These are phyloP conservation scores for Polyergus mexicanus DNA, from an alignment of 1,140 invertebrate species.

Conservation along the genomic window DNA sequence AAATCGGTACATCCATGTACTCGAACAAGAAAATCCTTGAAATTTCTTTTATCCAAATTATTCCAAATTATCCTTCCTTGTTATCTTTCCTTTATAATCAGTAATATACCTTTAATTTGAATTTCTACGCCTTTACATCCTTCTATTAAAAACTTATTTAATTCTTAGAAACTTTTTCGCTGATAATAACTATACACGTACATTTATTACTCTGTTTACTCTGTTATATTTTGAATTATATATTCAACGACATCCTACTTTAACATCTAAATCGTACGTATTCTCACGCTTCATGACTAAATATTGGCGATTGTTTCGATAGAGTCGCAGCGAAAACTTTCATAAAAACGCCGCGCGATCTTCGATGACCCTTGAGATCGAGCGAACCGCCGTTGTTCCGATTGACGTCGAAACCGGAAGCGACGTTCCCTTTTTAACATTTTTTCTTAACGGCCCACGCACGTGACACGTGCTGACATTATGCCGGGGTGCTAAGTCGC, in stretches of 20 bases:
- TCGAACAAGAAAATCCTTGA: neutral
- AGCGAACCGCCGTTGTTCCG: conserved; percentile 61
- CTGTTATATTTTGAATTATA: neutral
- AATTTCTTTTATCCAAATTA: neutral
- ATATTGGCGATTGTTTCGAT: neutral
- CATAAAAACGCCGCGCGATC: neutral
- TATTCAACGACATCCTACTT: neutral
- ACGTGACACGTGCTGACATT: conserved; percentile 80
- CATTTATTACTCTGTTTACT: neutral
- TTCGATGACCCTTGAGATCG: conserved; percentile 75
- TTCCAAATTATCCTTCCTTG: too few relatives aligned
- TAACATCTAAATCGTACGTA: neutral
- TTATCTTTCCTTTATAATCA: neutral
- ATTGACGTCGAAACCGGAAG: conserved; percentile 69
- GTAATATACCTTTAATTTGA: neutral
- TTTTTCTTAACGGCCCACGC: conserved; percentile 75
- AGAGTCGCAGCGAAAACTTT: neutral
- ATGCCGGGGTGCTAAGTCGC: conserved; percentile 80
- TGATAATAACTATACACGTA: neutral
- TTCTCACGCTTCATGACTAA: conserved; percentile 32
- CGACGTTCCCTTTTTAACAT: conserved; percentile 79
- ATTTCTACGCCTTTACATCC: neutral
- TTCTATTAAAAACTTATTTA: neutral
- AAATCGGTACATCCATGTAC: conserved; percentile 34
- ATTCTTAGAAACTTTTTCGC: neutral